phyloP scores from a whole-genome alignment of 2,888 invertebrate species.

The Erynnis tages region DNA sequence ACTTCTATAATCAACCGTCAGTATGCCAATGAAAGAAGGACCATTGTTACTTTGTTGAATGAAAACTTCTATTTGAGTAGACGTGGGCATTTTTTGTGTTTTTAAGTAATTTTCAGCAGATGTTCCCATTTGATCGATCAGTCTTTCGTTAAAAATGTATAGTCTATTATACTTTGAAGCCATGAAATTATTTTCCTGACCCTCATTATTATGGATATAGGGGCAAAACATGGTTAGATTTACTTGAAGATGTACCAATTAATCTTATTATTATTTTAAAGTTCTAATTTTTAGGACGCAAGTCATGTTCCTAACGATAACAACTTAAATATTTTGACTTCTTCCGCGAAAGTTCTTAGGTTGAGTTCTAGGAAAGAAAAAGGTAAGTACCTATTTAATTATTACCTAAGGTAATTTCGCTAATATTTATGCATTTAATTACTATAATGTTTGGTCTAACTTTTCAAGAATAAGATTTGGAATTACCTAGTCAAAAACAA shows the following conservation, averaged over 20 bases:
- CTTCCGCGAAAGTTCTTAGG: no score
- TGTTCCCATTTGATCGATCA: conserved; percentile 72
- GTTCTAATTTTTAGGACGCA: not conserved
- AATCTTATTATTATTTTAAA: not conserved
- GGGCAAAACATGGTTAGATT: conserved; percentile 30
- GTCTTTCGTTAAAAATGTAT: conserved; percentile 52
- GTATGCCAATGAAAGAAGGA: conserved; percentile 79
- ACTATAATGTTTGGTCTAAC: no score
- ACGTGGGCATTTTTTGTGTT: conserved; percentile 69
- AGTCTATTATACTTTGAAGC: conserved; percentile 49
- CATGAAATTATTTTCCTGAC: conserved; percentile 67
- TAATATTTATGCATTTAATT: no score
- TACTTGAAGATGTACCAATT: not conserved
- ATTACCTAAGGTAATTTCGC: no score
- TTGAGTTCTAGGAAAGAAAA: no score
- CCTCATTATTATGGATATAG: conserved; percentile 22
- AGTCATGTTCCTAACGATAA: no score
- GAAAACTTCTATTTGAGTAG: conserved; percentile 79
- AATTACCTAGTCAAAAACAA: no score
- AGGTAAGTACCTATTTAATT: no score
- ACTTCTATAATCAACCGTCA: conserved; percentile 74
- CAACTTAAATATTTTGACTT: no score
- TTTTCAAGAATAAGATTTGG: no score
- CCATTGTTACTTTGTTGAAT: conserved; percentile 78
- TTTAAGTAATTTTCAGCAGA: conserved; percentile 78